Evolutionary conservation across 2,888 invertebrate genomes (phyloP).

Genomic region (Brachynemurus nebulosus): DNA sequence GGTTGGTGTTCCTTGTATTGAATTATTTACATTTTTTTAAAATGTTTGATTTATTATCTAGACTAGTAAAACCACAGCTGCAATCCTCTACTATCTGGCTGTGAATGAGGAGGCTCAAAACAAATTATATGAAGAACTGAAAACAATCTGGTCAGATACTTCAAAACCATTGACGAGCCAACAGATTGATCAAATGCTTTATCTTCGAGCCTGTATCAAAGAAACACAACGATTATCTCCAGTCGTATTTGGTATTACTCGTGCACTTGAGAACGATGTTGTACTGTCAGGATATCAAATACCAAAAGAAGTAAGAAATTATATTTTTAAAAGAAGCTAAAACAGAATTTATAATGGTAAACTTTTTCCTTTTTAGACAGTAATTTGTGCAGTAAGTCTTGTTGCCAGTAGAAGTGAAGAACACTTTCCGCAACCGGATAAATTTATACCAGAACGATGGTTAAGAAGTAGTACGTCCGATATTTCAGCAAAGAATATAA

Average conservation of each 20-base stretch:
- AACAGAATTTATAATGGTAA: no score
- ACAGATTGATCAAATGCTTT: slow-evolving; percentile 47
- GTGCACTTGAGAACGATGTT: slow-evolving; percentile 24
- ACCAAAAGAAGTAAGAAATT: no score
- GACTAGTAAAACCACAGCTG: slow-evolving; percentile 66
- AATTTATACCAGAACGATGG: slow-evolving; percentile 27
- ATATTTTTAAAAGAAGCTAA: no score
- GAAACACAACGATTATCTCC: slow-evolving; percentile 42
- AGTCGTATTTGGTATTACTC: slow-evolving; percentile 20
- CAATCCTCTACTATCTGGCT: slow-evolving; percentile 56
- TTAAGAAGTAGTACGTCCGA: slow-evolving; percentile 24
- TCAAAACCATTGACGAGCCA: slow-evolving; percentile 37
- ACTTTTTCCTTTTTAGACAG: no score
- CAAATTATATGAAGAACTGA: slow-evolving; percentile 43
- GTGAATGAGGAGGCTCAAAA: slow-evolving; percentile 50
- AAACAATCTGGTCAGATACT: slow-evolving; percentile 31
- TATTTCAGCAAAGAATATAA: slow-evolving; percentile 28
- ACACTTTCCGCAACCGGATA: slow-evolving; percentile 22
- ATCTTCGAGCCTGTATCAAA: slow-evolving; percentile 57
- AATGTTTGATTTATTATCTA: slow-evolving; percentile 29
- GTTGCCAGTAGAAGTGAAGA: slow-evolving; percentile 24
- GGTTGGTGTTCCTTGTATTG: no score
- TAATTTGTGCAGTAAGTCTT: slow-evolving; percentile 19
- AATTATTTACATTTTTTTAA: neutral
- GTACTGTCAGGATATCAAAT: slow-evolving; percentile 28